Base-by-base conservation (phyloP, 37 sponge, comb jelly and placozoan genomes). In the Aphrocallistes beatrix region DNA sequence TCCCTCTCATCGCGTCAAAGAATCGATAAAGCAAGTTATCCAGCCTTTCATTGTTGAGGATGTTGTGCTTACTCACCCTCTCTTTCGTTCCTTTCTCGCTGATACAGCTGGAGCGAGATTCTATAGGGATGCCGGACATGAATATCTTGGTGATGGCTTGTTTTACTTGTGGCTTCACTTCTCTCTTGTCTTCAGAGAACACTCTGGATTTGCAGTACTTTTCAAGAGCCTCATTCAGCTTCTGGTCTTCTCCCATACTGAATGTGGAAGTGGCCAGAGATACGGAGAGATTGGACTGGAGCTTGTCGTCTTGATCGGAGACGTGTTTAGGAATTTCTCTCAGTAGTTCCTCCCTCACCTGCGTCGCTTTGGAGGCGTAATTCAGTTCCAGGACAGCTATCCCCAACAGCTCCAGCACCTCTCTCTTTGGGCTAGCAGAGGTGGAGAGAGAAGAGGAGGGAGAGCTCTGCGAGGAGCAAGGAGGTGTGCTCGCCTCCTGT, bases 161-260 rank as follows among this genome's bases (percentile, higher is more conserved):
- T 3, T 30, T 3, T 25, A 60, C n/a, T 30, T 60, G 75, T 3
- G 75, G 21, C n/a, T 60, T 60, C n/a, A 60, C n/a, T 30, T 60
- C 75, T 60, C n/a, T 60, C 75, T 60, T 60, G 75, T 60, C 75
- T 60, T 60, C 75, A 25, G 75, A 25, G 75, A 60, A 60, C n/a
- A 60, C n/a, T 60, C 75, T 60, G 25, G 75, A 60, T 60, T 60
- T 60, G 75, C 75, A 60, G 75, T 60, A 60, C 34, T 60, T 60
- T 19, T 60, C 75, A 13, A 60, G 75, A 19, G 75, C 75, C 34
- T 60, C 75, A 30, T 60, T 60, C 75, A 60, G 75, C 34, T 60
- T 60, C 75, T 60, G 75, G 75, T 60, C 75, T 30, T 60, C 75
- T 13, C 75, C 75, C 75, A 60, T 60, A 13, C 8, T 25, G 75